Base-by-base conservation (phyloP, 1,140 invertebrate genomes). In the Zaprionus ghesquierei region DNA sequence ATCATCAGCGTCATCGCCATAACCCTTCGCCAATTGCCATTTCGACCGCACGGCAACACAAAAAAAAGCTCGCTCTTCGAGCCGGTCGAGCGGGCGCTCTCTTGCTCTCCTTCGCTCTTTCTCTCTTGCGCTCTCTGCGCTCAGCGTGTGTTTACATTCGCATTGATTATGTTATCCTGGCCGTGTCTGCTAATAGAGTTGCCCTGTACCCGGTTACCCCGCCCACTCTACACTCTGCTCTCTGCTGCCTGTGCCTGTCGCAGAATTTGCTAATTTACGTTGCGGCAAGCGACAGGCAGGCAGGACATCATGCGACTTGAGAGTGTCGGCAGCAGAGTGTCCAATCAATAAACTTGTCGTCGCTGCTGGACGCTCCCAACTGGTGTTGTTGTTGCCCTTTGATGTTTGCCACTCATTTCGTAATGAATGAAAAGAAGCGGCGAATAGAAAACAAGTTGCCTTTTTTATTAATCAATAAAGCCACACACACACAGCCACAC, bases 101-200 rank as follows among this genome's bases (percentile, higher is more conserved):
- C 33, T 49, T 44, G 38, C 59, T 27, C 61, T 38, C 49, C 59
- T 56, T 63, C 56, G 38, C 27, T 35, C 61, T 22, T 29, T 65
- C 63, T 75, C 51, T 22, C 49, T 22, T n/a, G 51, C 41, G 33
- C 59, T 73, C 51, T 69, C 55, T 71, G 29, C 63, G 71, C 80
- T 59, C 46, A 35, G 50, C 56, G 61, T 64, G 68, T 87, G 84
- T 87, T 87, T 89, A 89, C 84, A 89, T 87, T 87, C 77, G 79
- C 84, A 89, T 84, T 89, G 84, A 89, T 89, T 89, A 89, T 89
- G 84, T 89, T 89, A 89, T 73, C 70, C 73, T 71, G 66, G 71
- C 68, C 56, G 60, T 72, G 53, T 49, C 68, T 77, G 84, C 84
- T 89, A 89, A 89, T 89, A 84, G 79, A 89, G 84, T 84, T 82